Percentiles rank a stretch among this genome's conserved stretches.
Conservation (phyloP, 2,797 vertebrate genomes). For the Notolepis coatsorum region DNA sequence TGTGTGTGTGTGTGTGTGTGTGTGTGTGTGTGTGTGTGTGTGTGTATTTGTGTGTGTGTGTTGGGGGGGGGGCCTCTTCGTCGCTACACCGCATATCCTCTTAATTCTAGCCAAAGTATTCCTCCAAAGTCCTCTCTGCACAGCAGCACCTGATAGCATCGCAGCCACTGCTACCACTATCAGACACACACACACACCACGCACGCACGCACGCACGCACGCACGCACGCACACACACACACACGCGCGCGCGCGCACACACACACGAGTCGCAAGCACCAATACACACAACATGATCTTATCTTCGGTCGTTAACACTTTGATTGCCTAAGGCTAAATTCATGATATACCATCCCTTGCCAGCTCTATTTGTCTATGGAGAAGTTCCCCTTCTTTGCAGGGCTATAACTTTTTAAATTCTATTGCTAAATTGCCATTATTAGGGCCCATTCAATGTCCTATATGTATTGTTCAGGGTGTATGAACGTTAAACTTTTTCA, state of each 20-base stretch:
- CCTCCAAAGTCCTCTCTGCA: slow-evolving; percentile 27
- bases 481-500: too few relatives aligned
- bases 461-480: too few relatives aligned
- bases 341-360: too few relatives aligned
- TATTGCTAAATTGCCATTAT: too few relatives aligned
- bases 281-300: slow-evolving; percentile 34
- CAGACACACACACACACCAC: too few relatives aligned
- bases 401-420: too few relatives aligned
- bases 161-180: slow-evolving; percentile 46
- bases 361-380: too few relatives aligned
- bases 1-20: slow-evolving; percentile 12
- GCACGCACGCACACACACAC: background rate
- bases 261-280: background rate
- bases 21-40: background rate
- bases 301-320: slow-evolving; percentile 41
- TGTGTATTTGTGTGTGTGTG: background rate
- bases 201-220: background rate
- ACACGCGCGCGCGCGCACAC: background rate
- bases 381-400: too few relatives aligned
- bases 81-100: slow-evolving; percentile 28
- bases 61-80: slow-evolving; percentile 8
- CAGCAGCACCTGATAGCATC: slow-evolving; percentile 48
- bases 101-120: slow-evolving; percentile 53
- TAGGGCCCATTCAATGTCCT: too few relatives aligned
- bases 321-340: too few relatives aligned